Evolutionary conservation across 2,113 vertebrate species (phyloP).

Genomic region (Albula goreensis): DNA sequence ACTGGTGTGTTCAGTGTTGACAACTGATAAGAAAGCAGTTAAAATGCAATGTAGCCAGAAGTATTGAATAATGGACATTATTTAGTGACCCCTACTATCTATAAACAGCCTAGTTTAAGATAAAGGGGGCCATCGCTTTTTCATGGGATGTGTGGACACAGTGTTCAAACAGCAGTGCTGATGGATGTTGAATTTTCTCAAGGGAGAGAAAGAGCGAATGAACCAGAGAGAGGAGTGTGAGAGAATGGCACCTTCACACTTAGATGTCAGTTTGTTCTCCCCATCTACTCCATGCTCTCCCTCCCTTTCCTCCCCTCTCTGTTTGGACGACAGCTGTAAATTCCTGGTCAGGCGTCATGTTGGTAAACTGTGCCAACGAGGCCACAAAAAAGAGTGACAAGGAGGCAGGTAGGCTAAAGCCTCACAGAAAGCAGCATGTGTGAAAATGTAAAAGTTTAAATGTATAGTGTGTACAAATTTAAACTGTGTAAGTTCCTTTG

Average conservation of each 20-base stretch:
- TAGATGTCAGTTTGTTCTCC: constrained; percentile 21
- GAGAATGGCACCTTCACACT: constrained; percentile 32
- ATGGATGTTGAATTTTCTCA: constrained; percentile 43
- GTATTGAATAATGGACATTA: background rate
- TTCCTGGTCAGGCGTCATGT: background rate
- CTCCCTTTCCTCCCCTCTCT: background rate
- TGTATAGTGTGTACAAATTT: too few species aligned
- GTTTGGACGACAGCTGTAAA: constrained; percentile 2
- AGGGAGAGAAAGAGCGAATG: constrained; percentile 32
- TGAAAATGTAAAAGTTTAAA: too few species aligned
- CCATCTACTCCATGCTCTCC: background rate
- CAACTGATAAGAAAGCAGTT: background rate
- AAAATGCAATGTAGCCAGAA: background rate
- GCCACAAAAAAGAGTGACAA: background rate
- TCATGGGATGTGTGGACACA: background rate
- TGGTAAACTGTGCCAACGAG: background rate
- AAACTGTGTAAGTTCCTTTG: too few species aligned
- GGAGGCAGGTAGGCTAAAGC: background rate
- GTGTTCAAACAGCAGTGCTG: constrained; percentile 23
- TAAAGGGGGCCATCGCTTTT: background rate
- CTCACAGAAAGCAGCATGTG: background rate
- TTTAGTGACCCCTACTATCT: background rate
- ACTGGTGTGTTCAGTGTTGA: background rate
- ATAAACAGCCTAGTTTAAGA: background rate
- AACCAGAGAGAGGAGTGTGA: constrained; percentile 45